Percentiles rank a stretch among this genome's conserved stretches.
Conservation (phyloP, 2,797 vertebrate species). For the Lacerta agilis region DNA sequence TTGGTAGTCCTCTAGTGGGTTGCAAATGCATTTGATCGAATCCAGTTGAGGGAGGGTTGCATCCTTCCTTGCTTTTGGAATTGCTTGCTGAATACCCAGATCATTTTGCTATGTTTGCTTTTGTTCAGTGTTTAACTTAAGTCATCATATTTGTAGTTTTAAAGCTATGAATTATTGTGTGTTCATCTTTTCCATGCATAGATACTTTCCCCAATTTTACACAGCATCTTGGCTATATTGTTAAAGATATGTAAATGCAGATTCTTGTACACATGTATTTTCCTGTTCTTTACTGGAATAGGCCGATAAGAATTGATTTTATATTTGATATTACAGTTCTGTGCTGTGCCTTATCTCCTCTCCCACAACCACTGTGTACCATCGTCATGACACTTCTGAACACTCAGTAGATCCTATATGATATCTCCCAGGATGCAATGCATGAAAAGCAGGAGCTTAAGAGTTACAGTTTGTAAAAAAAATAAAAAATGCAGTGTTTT, state of each 20-base stretch:
- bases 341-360: background rate
- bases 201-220: background rate
- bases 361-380: background rate
- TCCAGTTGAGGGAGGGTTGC: background rate
- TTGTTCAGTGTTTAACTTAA: background rate
- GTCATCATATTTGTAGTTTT: background rate
- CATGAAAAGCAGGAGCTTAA: background rate
- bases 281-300: background rate
- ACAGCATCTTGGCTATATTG: background rate
- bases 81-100: background rate
- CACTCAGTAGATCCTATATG: background rate
- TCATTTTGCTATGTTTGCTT: background rate
- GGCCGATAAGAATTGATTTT: background rate
- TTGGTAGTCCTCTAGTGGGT: no score
- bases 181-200: background rate
- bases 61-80: background rate
- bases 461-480: background rate
- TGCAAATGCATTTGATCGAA: background rate
- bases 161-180: background rate
- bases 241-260: background rate
- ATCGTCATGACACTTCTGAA: background rate
- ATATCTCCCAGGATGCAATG: background rate
- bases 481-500: background rate
- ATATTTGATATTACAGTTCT: background rate
- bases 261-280: background rate